These are phyloP conservation scores for Acheta domesticus DNA, from an alignment of 2,888 invertebrate genomes.

Conservation along the genomic window DNA sequence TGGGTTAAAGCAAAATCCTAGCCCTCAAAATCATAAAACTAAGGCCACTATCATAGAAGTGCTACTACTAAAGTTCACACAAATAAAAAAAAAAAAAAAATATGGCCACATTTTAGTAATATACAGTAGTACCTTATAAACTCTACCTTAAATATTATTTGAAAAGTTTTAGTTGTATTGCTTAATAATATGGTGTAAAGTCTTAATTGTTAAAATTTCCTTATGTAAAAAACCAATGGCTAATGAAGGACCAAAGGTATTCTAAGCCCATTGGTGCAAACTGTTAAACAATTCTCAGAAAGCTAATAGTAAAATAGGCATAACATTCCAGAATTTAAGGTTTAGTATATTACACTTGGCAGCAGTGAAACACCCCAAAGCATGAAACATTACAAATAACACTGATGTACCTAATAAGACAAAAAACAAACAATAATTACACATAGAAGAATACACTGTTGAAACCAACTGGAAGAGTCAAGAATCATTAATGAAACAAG, in stretches of 20 bases:
- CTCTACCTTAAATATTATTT: background rate
- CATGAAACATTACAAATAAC: conserved; percentile 40
- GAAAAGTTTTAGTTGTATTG: background rate
- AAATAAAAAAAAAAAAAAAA: background rate
- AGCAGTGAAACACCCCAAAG: conserved; percentile 41
- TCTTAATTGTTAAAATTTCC: background rate
- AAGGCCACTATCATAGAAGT: conserved; percentile 3
- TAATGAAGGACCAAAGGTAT: background rate
- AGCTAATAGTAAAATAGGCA: conserved; percentile 18
- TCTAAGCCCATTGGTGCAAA: background rate
- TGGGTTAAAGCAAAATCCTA: conserved; percentile 18
- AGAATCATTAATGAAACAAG: conserved; percentile 21
- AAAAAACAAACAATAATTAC: conserved; percentile 35
- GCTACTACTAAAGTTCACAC: background rate
- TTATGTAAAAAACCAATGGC: background rate
- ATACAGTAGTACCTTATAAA: background rate
- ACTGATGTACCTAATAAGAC: conserved; percentile 38
- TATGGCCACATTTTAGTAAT: conserved; percentile 2
- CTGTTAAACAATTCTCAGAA: background rate
- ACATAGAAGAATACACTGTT: conserved; percentile 28
- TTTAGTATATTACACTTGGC: conserved; percentile 34
- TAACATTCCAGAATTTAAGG: background rate
- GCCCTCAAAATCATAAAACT: background rate
- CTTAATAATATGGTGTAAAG: background rate
- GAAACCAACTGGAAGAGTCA: conserved; percentile 19